Evolutionary conservation across 2,797 vertebrate species (phyloP).

Genomic region (Gastrophryne carolinensis): DNA sequence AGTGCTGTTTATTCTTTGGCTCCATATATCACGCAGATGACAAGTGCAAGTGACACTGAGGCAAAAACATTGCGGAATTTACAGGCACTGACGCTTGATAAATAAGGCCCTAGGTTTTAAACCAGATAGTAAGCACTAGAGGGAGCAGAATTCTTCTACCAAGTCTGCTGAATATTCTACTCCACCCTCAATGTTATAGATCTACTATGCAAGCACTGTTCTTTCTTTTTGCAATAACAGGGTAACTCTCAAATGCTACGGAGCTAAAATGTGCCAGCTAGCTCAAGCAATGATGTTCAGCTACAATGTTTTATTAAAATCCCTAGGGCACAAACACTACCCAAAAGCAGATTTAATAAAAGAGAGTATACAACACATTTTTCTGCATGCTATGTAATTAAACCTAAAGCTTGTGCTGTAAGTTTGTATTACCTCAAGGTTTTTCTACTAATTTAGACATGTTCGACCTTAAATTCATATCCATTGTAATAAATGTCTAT

Average conservation of each 20-base stretch:
- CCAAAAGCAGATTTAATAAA: conserved; percentile 82
- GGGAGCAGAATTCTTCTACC: not conserved
- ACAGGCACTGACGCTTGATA: too few species aligned
- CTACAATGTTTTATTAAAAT: conserved; percentile 81
- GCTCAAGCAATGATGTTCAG: conserved; percentile 63
- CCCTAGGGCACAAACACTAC: conserved; percentile 71
- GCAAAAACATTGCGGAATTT: too few species aligned
- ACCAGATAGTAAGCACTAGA: too few species aligned
- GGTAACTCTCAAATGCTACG: too few species aligned
- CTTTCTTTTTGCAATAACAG: too few species aligned
- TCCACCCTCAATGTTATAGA: too few species aligned
- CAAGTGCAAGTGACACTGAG: too few species aligned
- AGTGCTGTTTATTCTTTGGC: too few species aligned
- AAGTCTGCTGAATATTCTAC: not conserved
- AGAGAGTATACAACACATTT: conserved; percentile 79
- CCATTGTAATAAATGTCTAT: conserved; percentile 83
- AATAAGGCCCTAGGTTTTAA: too few species aligned
- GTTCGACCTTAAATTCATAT: conserved; percentile 80
- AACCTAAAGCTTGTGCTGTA: conserved; percentile 78
- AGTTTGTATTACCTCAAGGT: conserved; percentile 83
- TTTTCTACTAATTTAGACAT: conserved; percentile 79
- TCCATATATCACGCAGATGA: too few species aligned
- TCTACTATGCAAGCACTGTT: too few species aligned
- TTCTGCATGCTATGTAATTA: conserved; percentile 82
- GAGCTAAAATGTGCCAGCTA: conserved; percentile 63